Evolutionary conservation across 2,797 vertebrate species (phyloP).

Genomic region (Scolopax rusticola): DNA sequence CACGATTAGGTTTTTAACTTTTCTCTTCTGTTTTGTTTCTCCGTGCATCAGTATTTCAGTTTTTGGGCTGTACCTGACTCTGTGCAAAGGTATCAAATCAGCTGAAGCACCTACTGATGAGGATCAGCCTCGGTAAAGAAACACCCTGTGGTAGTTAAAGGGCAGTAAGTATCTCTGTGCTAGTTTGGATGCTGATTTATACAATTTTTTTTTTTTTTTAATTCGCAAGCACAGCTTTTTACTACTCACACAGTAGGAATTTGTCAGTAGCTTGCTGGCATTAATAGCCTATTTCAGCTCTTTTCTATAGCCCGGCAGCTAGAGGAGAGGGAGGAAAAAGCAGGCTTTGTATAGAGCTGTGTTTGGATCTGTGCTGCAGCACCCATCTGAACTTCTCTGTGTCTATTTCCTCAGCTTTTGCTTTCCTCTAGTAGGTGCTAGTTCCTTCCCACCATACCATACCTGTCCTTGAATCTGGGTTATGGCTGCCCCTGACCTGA

Average conservation of each 20-base stretch:
- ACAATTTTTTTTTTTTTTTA: neutral
- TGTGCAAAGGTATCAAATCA: constrained; percentile 7
- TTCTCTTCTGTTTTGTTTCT: constrained; percentile 47
- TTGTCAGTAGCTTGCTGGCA: constrained; percentile 53
- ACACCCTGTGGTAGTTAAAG: neutral
- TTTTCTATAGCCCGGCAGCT: constrained; percentile 40
- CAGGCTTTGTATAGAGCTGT: constrained; percentile 46
- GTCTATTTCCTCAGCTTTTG: constrained; percentile 10
- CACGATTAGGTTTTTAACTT: constrained; percentile 19
- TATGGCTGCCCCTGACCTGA: neutral
- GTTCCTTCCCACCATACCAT: neutral
- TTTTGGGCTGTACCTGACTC: neutral
- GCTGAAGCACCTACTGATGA: constrained; percentile 7
- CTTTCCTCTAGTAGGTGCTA: neutral
- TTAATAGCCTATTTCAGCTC: constrained; percentile 47
- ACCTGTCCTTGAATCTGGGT: neutral
- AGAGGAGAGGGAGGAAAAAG: constrained; percentile 10
- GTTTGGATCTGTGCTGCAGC: neutral
- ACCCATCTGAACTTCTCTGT: neutral
- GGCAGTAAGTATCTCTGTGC: constrained; percentile 51
- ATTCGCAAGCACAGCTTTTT: constrained; percentile 46
- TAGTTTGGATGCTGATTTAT: neutral
- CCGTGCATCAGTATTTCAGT: constrained; percentile 40
- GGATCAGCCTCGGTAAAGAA: constrained; percentile 40
- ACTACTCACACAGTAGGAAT: constrained; percentile 46